phyloP scores from a whole-genome alignment of 2,888 invertebrate species.

The Drosophila affinis region DNA sequence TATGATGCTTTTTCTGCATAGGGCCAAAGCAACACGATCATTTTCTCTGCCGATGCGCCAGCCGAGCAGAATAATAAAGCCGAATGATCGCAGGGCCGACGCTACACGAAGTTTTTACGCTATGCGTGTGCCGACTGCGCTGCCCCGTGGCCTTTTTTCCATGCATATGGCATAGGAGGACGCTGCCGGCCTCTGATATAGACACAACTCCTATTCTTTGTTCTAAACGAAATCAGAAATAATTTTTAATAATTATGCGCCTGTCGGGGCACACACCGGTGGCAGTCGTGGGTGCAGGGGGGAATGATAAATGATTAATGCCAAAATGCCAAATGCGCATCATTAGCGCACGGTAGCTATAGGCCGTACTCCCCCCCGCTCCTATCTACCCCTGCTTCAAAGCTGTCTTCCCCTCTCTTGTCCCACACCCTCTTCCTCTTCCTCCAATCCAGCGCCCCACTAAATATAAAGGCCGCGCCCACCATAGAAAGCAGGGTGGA shows the following conservation, averaged over 20 bases:
- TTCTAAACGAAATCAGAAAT: conserved; percentile 58
- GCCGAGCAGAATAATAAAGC: too few species aligned
- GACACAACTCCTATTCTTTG: background rate
- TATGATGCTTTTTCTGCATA: too few species aligned
- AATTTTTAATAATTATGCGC: conserved; percentile 67
- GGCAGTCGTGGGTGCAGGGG: conserved; percentile 21
- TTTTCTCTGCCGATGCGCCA: too few species aligned
- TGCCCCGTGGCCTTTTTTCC: too few species aligned
- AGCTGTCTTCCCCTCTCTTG: background rate
- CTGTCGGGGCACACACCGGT: background rate
- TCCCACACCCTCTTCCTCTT: background rate
- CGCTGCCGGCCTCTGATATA: too few species aligned
- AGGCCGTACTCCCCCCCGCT: conserved; percentile 7
- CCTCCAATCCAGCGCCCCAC: conserved; percentile 43
- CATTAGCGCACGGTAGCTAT: conserved; percentile 58
- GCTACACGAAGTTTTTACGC: too few species aligned
- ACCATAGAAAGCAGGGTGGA: conserved; percentile 52
- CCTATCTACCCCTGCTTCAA: background rate
- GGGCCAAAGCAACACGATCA: too few species aligned
- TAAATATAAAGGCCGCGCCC: conserved; percentile 63
- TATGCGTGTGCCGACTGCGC: too few species aligned
- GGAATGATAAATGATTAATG: conserved; percentile 59
- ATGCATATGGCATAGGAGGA: too few species aligned
- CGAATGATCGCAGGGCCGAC: too few species aligned
- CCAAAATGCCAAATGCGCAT: conserved; percentile 62